Evolutionary conservation across 2,888 invertebrate species (phyloP).

Genomic region (Neria commutata): DNA sequence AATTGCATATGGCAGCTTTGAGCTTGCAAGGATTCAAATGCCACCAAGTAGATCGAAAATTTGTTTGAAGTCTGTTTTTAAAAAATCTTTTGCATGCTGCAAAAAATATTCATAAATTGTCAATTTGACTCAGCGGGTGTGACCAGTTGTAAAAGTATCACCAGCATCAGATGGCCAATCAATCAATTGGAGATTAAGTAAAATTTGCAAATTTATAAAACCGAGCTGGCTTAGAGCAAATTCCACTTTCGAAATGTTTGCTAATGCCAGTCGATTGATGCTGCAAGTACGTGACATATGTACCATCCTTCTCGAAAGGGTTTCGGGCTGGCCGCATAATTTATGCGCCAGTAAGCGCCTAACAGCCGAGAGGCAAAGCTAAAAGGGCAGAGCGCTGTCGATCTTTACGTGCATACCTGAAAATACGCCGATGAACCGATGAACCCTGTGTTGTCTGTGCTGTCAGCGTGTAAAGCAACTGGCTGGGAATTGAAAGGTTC

Average conservation of each 20-base stretch:
- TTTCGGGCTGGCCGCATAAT: conserved; percentile 40
- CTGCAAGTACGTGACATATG: conserved; percentile 50
- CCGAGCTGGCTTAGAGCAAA: too few relatives aligned
- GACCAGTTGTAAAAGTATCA: too few relatives aligned
- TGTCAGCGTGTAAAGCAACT: conserved; percentile 10
- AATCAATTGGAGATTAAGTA: conserved; percentile 3
- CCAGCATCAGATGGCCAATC: neutral
- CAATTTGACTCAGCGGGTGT: too few relatives aligned
- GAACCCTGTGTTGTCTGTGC: conserved; percentile 29
- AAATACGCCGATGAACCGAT: conserved; percentile 12
- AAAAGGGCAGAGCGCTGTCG: neutral
- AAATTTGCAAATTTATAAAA: conserved; percentile 4
- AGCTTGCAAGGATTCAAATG: too few relatives aligned
- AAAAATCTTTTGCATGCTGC: too few relatives aligned
- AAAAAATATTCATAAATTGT: too few relatives aligned
- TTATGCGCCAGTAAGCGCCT: conserved; percentile 58
- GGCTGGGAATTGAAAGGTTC: conserved; percentile 27
- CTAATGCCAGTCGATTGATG: conserved; percentile 48
- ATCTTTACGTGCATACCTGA: neutral
- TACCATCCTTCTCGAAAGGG: conserved; percentile 36
- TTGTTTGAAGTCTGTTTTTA: too few relatives aligned
- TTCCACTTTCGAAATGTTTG: too few relatives aligned
- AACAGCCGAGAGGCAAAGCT: conserved; percentile 14
- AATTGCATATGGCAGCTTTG: too few relatives aligned
- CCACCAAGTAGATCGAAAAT: too few relatives aligned